Conservation (phyloP, 2,888 invertebrate species). For the Dynastes tityus region DNA sequence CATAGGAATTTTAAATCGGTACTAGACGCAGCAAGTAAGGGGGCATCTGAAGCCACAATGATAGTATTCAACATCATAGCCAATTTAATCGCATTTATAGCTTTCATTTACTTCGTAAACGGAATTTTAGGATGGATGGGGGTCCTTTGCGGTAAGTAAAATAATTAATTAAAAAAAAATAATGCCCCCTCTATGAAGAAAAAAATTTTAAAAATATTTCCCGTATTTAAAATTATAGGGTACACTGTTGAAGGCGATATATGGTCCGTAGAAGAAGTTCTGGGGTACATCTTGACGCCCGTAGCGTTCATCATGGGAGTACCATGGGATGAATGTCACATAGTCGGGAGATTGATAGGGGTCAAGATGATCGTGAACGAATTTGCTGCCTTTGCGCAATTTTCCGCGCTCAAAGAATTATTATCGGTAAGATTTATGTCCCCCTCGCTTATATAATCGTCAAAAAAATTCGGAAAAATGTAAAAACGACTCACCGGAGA, state of each 20-base stretch:
- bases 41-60: slow-evolving; percentile 86
- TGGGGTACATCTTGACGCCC: slow-evolving; percentile 93
- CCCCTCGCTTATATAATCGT: background rate
- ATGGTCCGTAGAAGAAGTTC: slow-evolving; percentile 80
- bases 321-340: slow-evolving; percentile 81
- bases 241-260: slow-evolving; percentile 67
- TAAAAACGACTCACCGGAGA: background rate
- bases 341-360: slow-evolving; percentile 88
- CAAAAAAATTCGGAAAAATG: slow-evolving; percentile 1
- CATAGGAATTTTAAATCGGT: slow-evolving; percentile 85
- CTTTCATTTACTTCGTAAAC: slow-evolving; percentile 90
- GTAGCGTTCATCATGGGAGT: slow-evolving; percentile 91
- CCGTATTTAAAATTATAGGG: slow-evolving; percentile 57
- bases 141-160: slow-evolving; percentile 78
- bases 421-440: slow-evolving; percentile 13
- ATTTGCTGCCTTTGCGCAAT: slow-evolving; percentile 89
- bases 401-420: slow-evolving; percentile 75
- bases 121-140: slow-evolving; percentile 88
- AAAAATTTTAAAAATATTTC: background rate
- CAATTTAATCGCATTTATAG: slow-evolving; percentile 93
- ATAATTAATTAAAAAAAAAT: background rate
- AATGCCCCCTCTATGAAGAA: background rate
- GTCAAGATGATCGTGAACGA: slow-evolving; percentile 94
- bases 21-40: slow-evolving; percentile 93
- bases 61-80: slow-evolving; percentile 91